Conservation (phyloP, 2,797 vertebrate species). For the Paratrypauchen microcephalus region DNA sequence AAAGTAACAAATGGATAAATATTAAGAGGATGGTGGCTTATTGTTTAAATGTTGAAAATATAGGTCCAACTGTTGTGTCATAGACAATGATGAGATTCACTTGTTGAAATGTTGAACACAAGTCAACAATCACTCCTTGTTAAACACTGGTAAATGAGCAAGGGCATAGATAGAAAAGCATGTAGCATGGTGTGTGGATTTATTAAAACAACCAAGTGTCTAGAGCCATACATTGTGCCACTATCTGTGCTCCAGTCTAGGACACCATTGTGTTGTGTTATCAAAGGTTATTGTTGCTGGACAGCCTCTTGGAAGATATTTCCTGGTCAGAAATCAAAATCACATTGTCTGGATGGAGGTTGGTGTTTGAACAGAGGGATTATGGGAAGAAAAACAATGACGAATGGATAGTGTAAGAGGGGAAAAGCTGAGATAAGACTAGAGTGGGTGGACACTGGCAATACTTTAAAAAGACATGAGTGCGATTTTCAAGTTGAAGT, state of each 20-base stretch:
- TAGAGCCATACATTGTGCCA: conserved; percentile 62
- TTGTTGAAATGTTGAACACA: no score
- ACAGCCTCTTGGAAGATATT: conserved; percentile 63
- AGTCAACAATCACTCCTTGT: neutral
- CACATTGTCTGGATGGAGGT: conserved; percentile 30
- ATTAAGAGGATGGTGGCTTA: neutral
- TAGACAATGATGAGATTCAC: neutral
- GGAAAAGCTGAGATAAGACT: conserved; percentile 59
- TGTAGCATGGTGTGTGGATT: neutral
- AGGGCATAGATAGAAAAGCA: neutral
- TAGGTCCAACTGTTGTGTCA: neutral
- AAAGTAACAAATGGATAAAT: neutral
- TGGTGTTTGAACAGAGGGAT: conserved; percentile 35
- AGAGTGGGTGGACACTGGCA: conserved; percentile 66
- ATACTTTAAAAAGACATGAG: conserved; percentile 53
- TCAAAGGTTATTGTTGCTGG: conserved; percentile 71
- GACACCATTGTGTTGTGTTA: conserved; percentile 68
- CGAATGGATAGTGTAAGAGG: conserved; percentile 61
- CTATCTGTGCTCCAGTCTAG: conserved; percentile 63
- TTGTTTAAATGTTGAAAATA: neutral
- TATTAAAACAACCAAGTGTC: conserved; percentile 39
- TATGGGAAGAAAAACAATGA: conserved; percentile 60
- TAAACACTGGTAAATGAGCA: neutral
- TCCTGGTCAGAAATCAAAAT: conserved; percentile 73
- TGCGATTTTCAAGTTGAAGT: conserved; percentile 57